Evolutionary conservation across 1,140 invertebrate genomes (phyloP), one percentile per base, ranked within the genome.

Genomic region (Homalodisca vitripennis): DNA sequence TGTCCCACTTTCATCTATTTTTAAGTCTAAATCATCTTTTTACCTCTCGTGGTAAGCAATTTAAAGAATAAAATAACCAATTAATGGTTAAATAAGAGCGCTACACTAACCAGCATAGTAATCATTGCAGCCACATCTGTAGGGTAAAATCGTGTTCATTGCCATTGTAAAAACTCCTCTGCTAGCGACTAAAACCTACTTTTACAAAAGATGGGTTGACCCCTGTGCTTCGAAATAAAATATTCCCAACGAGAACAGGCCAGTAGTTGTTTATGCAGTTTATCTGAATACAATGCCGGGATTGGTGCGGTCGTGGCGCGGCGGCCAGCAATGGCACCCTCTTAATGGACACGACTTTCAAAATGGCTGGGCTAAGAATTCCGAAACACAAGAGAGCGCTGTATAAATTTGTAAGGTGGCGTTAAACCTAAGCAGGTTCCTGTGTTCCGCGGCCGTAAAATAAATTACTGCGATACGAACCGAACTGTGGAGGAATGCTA

Each of bases 381-480:
- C 27, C 55, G n/a, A 60, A 60, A 27, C 14, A 60, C 55, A 26
- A 60, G 27, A n/a, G 48, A 51, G 48, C 48, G 48, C 48, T 51
- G 55, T 60, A 30, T 60, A 60, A 60, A 60, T 60, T 60, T 60
- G 55, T 60, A 60, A n/a, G 55, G 55, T 60, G 55, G 55, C 55
- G 55, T 60, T 60, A 60, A 60, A 60, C 55, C n/a, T 60, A 60
- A 60, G 55, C 55, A 60, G 55, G 55, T 60, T 60, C 55, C 55
- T 60, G 55, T 60, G 55, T 60, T 60, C 22, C 55, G 55, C 55
- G 26, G 55, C 55, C 26, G 55, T 60, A 60, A 60, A 60, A 60
- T 60, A 60, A 60, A 60, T 60, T 60, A 60, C 22, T 22, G 55
- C 55, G 55, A 60, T 60, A 60, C 22, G 29, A 20, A 12, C n/a